Percentiles rank a stretch among this genome's conserved stretches.
Conservation (phyloP, 2,797 vertebrate species). For the Adelosebastes latens region DNA sequence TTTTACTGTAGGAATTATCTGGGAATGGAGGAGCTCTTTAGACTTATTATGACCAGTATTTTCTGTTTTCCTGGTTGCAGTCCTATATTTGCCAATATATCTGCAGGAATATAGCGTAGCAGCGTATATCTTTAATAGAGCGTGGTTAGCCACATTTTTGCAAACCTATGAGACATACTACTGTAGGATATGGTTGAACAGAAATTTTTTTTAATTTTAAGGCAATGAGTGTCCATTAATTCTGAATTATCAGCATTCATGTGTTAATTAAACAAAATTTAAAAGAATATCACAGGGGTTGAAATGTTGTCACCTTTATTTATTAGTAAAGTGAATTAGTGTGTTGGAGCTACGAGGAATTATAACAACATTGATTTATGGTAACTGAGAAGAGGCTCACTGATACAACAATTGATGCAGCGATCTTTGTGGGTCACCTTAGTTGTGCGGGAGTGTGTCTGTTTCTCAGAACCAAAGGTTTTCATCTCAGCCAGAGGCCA, state of each 20-base stretch:
- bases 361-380: conserved; percentile 41
- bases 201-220: background rate
- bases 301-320: conserved; percentile 16
- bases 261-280: background rate
- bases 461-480: conserved; percentile 70
- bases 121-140: too few species aligned
- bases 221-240: background rate
- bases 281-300: background rate
- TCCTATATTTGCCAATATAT: background rate
- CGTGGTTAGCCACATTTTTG: too few species aligned
- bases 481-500: conserved; percentile 78
- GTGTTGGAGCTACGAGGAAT: conserved; percentile 23
- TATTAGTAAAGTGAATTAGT: conserved; percentile 25
- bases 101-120: too few species aligned
- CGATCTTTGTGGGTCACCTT: conserved; percentile 62
- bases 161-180: background rate
- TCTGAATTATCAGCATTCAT: background rate
- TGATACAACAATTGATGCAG: conserved; percentile 43
- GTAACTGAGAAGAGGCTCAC: conserved; percentile 35
- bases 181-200: background rate
- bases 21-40: background rate
- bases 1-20: background rate
- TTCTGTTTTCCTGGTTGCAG: background rate
- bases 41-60: background rate
- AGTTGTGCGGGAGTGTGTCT: conserved; percentile 57